Conservation (phyloP, 2,797 vertebrate genomes). For the Mormyrus hasselquistii region DNA sequence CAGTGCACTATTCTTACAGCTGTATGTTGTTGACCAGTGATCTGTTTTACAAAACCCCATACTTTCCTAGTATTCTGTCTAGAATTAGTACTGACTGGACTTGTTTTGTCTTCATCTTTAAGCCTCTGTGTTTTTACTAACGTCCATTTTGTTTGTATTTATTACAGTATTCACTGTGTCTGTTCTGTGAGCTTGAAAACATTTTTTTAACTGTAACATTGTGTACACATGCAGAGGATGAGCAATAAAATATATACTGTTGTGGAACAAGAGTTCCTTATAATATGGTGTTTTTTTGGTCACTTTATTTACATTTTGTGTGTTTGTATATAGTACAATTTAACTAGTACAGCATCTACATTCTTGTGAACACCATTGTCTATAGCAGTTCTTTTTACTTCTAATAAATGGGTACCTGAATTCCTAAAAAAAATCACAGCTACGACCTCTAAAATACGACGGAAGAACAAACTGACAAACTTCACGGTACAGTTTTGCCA, state of each 20-base stretch:
- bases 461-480: neutral
- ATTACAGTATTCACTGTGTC: conserved; percentile 74
- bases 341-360: no score
- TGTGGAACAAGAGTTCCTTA: conserved; percentile 64
- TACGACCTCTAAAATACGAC: neutral
- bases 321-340: neutral
- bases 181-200: conserved; percentile 82
- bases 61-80: conserved; percentile 78
- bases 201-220: conserved; percentile 40
- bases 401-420: neutral
- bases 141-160: conserved; percentile 75
- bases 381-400: neutral
- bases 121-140: conserved; percentile 53
- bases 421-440: neutral
- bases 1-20: conserved; percentile 28
- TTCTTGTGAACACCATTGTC: neutral
- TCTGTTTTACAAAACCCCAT: conserved; percentile 67
- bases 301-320: neutral
- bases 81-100: conserved; percentile 85
- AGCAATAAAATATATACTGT: conserved; percentile 95
- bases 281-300: conserved; percentile 22
- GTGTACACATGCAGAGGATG: conserved; percentile 78
- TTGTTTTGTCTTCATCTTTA: conserved; percentile 60
- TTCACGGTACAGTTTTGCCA: neutral
- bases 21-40: conserved; percentile 74